These are phyloP conservation scores for Prolemur simus DNA, from an alignment of 2,113 vertebrate species.

Conservation along the genomic window DNA sequence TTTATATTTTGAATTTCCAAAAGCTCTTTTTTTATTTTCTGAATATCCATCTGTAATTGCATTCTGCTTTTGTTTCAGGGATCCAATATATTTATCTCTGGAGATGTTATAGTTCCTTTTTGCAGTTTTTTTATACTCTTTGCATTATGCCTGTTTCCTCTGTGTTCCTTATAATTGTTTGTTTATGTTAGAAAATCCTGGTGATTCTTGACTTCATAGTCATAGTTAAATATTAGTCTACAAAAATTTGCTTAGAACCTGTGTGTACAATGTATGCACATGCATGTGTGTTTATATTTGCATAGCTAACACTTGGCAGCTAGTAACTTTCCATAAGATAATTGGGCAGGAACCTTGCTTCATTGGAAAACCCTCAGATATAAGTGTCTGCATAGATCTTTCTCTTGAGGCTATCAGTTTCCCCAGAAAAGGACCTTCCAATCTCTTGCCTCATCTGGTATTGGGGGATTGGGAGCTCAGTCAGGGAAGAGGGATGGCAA, in stretches of 20 bases:
- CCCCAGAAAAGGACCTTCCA: not conserved
- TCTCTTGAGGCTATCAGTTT: not conserved
- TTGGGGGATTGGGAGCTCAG: not conserved
- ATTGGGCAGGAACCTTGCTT: not conserved
- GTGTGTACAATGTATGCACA: fast-evolving
- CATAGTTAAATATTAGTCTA: not conserved
- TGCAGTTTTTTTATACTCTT: not conserved
- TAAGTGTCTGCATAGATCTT: not conserved
- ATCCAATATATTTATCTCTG: not conserved
- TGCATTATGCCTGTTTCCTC: not conserved
- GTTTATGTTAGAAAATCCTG: not conserved
- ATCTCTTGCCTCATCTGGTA: not conserved
- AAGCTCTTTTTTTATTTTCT: not conserved
- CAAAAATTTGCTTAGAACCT: not conserved
- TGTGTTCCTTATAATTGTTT: not conserved
- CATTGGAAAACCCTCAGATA: not conserved
- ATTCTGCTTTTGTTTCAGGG: slow-evolving; percentile 35
- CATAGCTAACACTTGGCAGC: not conserved
- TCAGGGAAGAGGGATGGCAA: not conserved
- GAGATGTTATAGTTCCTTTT: not conserved
- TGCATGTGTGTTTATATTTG: not conserved
- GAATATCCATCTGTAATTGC: not conserved
- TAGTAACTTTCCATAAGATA: not conserved
- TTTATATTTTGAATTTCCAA: slow-evolving; percentile 1
- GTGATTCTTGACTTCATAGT: not conserved